A percentile compares a stretch with the other conserved stretches of the same genome.
phyloP scores from a whole-genome alignment of 2,113 vertebrate genomes.

The Chaenogobius annularis region DNA sequence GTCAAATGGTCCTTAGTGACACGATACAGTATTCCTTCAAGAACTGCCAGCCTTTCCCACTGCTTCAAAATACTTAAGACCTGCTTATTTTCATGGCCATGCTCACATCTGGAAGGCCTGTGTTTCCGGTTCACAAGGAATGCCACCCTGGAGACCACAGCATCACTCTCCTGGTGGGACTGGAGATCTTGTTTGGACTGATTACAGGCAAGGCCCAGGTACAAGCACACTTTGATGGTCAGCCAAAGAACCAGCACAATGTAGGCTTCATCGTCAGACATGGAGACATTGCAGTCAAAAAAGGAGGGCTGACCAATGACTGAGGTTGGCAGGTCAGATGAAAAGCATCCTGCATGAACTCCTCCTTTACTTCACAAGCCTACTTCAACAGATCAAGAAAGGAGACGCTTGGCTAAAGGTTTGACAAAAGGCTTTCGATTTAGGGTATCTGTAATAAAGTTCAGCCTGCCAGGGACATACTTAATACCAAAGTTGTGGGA shows the following conservation, averaged over 20 bases:
- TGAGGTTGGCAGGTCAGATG: too few relatives aligned
- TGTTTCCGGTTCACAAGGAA: neutral
- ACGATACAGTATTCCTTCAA: too few relatives aligned
- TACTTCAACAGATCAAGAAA: neutral
- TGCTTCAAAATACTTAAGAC: neutral
- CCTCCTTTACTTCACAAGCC: neutral
- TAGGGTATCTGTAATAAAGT: neutral
- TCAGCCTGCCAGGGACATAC: neutral
- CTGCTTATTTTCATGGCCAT: neutral
- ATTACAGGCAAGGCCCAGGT: neutral
- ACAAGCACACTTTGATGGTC: neutral
- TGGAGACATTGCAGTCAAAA: neutral
- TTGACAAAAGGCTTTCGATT: neutral
- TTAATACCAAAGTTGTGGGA: neutral
- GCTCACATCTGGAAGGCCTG: neutral
- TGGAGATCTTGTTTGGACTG: too few relatives aligned
- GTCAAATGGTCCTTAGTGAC: too few relatives aligned
- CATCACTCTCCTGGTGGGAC: neutral
- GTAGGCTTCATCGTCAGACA: neutral
- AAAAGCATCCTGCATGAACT: neutral
- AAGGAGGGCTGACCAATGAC: neutral
- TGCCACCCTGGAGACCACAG: neutral
- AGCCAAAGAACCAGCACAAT: neutral
- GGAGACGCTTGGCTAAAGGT: neutral
- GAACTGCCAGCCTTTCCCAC: neutral